These are phyloP conservation scores for Mixornis gularis DNA, from an alignment of 2,113 vertebrate genomes.

Conservation along the genomic window DNA sequence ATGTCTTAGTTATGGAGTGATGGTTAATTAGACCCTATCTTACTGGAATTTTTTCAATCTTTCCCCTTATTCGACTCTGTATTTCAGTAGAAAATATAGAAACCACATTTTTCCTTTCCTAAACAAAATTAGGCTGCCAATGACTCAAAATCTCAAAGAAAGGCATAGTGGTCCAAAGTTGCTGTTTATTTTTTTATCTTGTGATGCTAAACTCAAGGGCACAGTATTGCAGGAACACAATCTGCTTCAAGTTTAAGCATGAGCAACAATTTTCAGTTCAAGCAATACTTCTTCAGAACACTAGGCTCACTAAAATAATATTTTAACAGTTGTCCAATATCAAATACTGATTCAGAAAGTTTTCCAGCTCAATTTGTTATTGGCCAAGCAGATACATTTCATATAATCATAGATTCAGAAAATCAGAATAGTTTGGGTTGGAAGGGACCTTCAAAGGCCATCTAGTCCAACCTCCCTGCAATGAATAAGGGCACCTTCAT, in stretches of 20 bases:
- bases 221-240: not conserved
- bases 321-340: constrained; percentile 7
- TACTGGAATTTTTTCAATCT: not conserved
- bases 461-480: not conserved
- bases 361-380: not conserved
- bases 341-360: not conserved
- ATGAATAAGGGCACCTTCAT: not conserved
- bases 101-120: constrained; percentile 6
- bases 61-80: accelerated
- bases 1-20: not conserved
- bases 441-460: not conserved
- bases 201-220: not conserved
- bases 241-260: not conserved
- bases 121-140: constrained; percentile 6
- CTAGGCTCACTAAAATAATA: not conserved
- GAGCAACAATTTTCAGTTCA: not conserved
- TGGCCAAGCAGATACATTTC: not conserved
- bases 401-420: not conserved
- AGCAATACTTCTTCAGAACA: not conserved
- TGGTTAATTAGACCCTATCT: not conserved
- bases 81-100: not conserved
- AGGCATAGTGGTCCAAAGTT: not conserved
- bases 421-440: not conserved
- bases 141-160: not conserved
- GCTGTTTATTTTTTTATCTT: not conserved